phyloP scores from a whole-genome alignment of 23 tunicate species.

The Oikopleura vanhoeffeni region DNA sequence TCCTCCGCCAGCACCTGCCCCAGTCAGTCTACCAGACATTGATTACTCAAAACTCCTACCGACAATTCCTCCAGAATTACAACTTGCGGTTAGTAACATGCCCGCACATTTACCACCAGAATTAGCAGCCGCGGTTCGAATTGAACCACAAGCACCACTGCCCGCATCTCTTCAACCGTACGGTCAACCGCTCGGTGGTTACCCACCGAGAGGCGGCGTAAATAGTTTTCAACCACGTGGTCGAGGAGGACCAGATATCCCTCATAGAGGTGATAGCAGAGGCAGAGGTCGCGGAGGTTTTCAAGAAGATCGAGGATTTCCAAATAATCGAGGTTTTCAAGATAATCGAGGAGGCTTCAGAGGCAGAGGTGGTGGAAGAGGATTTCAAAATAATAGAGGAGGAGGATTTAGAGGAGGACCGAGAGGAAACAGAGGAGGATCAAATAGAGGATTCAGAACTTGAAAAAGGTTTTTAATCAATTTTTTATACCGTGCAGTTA shows the following conservation, averaged over 20 bases:
- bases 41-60: neutral
- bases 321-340: neutral
- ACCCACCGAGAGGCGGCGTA: neutral
- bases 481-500: too few relatives aligned
- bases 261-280: neutral
- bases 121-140: neutral
- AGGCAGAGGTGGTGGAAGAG: neutral
- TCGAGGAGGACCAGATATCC: neutral
- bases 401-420: too few relatives aligned
- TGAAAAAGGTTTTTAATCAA: too few relatives aligned
- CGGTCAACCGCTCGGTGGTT: neutral
- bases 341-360: neutral
- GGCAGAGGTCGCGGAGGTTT: neutral
- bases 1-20: neutral
- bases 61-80: neutral
- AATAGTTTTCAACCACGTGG: too few relatives aligned
- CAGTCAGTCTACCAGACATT: neutral
- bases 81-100: neutral
- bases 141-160: too few relatives aligned
- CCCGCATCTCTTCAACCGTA: too few relatives aligned
- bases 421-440: too few relatives aligned
- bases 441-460: too few relatives aligned
- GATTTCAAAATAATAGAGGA: too few relatives aligned
- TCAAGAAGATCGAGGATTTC: neutral
- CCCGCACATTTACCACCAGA: constrained; percentile 15